Conservation (phyloP, 2,797 vertebrate genomes). For the Poeciliopsis turneri region DNA sequence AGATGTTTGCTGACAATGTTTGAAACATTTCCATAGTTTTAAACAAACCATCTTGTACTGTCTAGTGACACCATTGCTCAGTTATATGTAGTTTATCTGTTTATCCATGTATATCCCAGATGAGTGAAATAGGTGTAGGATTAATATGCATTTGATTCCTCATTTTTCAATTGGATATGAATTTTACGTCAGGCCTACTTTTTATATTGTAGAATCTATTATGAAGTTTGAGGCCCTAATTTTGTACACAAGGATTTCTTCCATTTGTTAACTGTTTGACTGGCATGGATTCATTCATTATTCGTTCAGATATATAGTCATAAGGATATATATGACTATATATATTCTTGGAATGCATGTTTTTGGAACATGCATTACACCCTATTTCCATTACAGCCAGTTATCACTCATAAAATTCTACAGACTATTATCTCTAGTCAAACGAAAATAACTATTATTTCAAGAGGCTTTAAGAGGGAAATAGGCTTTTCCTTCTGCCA, state of each 20-base stretch:
- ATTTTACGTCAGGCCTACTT: neutral
- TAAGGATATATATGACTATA: too few species aligned
- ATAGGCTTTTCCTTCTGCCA: too few species aligned
- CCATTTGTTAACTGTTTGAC: neutral
- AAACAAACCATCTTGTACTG: neutral
- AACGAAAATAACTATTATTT: neutral
- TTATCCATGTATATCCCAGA: neutral
- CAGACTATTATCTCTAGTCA: neutral
- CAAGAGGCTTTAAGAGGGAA: too few species aligned
- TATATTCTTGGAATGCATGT: neutral
- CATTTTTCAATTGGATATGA: neutral
- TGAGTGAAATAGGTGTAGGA: neutral
- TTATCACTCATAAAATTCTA: neutral
- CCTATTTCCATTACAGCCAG: neutral
- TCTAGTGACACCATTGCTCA: neutral
- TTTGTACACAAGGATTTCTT: too few species aligned
- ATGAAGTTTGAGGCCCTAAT: neutral
- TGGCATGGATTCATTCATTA: too few species aligned
- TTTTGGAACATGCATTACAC: neutral
- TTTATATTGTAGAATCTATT: neutral
- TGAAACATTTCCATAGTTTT: neutral
- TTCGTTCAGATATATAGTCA: neutral
- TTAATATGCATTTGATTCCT: neutral
- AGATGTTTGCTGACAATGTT: constrained; percentile 9
- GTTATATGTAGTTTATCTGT: neutral